Evolutionary conservation across 1,140 invertebrate species (phyloP).

Genomic region (Lepidurus apus): DNA sequence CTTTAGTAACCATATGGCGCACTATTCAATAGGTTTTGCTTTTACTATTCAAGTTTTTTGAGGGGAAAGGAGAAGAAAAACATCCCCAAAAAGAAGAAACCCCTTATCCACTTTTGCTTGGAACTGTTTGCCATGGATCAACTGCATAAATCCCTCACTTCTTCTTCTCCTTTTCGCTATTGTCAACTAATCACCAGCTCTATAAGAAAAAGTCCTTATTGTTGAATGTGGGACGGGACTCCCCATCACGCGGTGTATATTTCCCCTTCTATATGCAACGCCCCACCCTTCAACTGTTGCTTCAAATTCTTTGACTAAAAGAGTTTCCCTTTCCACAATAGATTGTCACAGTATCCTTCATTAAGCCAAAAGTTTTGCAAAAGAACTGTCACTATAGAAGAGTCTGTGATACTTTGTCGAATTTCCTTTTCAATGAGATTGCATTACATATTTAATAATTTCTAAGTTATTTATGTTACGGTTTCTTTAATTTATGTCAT

Average conservation of each 20-base stretch:
- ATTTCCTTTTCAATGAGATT: no score
- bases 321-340: no score
- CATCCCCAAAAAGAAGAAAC: not conserved
- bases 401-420: no score
- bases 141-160: not conserved
- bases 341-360: no score
- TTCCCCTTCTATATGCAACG: not conserved
- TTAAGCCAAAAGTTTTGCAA: no score
- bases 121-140: conserved; percentile 16
- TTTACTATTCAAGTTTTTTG: not conserved
- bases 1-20: conserved; percentile 8
- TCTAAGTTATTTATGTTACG: no score
- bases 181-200: conserved; percentile 10
- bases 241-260: not conserved
- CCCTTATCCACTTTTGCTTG: not conserved
- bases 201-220: not conserved
- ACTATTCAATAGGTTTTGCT: not conserved
- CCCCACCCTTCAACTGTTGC: not conserved
- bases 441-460: no score
- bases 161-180: not conserved
- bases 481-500: no score
- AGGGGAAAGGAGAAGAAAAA: not conserved
- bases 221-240: not conserved
- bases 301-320: not conserved
- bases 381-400: no score